Base-by-base conservation (phyloP, 2,888 invertebrate species). In the Drosophila prolongata region DNA sequence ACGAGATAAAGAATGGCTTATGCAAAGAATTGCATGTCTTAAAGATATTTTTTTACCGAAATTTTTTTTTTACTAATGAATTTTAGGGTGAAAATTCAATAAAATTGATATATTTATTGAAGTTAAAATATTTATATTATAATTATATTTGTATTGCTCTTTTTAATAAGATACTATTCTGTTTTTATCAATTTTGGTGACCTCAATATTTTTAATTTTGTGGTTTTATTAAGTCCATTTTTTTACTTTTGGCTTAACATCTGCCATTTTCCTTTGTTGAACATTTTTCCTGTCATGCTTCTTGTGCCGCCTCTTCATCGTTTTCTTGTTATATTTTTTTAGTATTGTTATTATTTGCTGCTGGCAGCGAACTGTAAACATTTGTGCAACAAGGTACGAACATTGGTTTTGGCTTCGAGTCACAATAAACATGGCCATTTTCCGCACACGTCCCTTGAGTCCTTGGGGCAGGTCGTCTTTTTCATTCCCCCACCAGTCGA, bases 301-400 rank as follows among this genome's bases (percentile, higher is more conserved):
- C 43, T 62, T 61, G 30, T 60, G 47, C 35, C 49, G 62, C 16
- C 53, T 53, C 67, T 66, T 66, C 53, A 66, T 53, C 46, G 66
- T 53, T 40, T 70, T 42, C 69, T 53, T 69, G 38, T 40, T 71
- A 71, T 61, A 42, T 61, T 58, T 27, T 58, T 24, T 49, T 59
- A 49, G 59, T 16, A 57, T 27, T 70, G 43, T 59, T 70, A 50
- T 52, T 55, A 40, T 50, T 55, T 55, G 54, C 49, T 71, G 68
- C 57, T 77, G 56, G 49, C 67, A 87, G 56, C 67, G 65, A 75
- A 78, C 53, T 82, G 83, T 76, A 85, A 87, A 78, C 82, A 87
- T 78, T 78, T 82, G 78, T 70, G 71, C 73, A 78, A 83, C 88
- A 82, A 83, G 83, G 87, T 80, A 70, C 62, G 62, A 88, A 86